These are phyloP conservation scores for Clunio marinus DNA, from an alignment of 2,888 invertebrate genomes.

Conservation along the genomic window DNA sequence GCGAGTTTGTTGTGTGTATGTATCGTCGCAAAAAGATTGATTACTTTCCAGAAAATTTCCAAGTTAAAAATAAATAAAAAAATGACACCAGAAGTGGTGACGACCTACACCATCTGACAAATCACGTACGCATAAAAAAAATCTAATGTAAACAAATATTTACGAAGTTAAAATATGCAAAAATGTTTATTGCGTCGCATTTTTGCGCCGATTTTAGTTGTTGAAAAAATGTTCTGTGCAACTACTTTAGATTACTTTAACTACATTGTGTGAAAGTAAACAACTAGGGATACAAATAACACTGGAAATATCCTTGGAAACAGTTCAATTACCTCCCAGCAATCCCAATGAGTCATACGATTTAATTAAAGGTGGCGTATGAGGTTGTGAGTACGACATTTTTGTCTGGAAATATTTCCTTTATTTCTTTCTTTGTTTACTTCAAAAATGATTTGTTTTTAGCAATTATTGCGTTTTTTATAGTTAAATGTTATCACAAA, in stretches of 20 bases:
- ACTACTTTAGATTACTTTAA: background rate
- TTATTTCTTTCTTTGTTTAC: constrained; percentile 21
- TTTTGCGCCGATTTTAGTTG: constrained; percentile 7
- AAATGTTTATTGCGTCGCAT: background rate
- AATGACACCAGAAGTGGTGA: too few relatives aligned
- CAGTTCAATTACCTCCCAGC: constrained; percentile 25
- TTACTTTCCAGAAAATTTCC: too few relatives aligned
- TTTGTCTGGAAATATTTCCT: background rate
- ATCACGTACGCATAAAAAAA: background rate
- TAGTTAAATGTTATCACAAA: background rate
- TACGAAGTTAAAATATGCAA: background rate
- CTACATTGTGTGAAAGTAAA: background rate
- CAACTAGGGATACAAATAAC: background rate
- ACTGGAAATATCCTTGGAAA: background rate
- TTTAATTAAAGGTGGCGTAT: constrained; percentile 27
- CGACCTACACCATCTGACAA: background rate
- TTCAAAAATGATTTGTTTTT: constrained; percentile 7
- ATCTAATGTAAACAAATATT: constrained; percentile 12
- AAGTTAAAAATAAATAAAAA: too few relatives aligned
- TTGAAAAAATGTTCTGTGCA: background rate
- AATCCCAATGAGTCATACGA: constrained; percentile 35
- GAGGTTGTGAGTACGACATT: constrained; percentile 30
- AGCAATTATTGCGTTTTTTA: background rate
- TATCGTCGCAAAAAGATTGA: too few relatives aligned
- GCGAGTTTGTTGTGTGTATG: background rate